phyloP scores from a whole-genome alignment of 2,797 vertebrate species.

The Gallirallus australis region DNA sequence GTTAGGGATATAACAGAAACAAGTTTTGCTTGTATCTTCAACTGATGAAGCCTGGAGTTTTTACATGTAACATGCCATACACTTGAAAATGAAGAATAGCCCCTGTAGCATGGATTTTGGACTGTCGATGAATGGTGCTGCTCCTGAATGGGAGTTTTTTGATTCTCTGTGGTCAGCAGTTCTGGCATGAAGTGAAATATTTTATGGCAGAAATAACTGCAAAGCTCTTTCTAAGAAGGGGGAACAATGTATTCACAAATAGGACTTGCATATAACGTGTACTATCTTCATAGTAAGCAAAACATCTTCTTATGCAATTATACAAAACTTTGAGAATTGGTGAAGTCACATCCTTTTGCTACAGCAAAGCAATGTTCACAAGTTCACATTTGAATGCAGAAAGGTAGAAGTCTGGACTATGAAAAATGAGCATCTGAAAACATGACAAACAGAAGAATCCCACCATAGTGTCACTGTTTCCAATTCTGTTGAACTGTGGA shows the following conservation, averaged over 20 bases:
- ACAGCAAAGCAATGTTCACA: not conserved
- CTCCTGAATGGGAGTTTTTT: not conserved
- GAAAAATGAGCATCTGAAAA: not conserved
- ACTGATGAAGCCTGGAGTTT: not conserved
- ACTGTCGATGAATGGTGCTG: not conserved
- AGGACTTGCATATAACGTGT: not conserved
- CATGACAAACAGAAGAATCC: not conserved
- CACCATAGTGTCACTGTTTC: not conserved
- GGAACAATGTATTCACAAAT: not conserved
- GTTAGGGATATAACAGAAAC: not conserved
- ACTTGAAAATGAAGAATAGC: not conserved
- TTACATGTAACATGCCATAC: not conserved
- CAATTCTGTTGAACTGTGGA: not conserved
- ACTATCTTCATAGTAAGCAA: not conserved
- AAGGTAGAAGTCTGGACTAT: not conserved
- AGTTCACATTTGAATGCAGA: not conserved
- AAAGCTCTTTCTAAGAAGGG: not conserved
- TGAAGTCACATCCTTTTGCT: not conserved
- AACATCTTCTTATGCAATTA: not conserved
- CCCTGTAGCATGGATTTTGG: not conserved
- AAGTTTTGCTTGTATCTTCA: not conserved
- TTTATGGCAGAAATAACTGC: not conserved
- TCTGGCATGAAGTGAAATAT: not conserved
- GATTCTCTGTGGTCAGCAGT: not conserved
- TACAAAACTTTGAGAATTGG: not conserved